A percentile compares a stretch with the other conserved stretches of the same genome.
Conservation (phyloP, 2,888 invertebrate genomes). For the Athetis lepigone region DNA sequence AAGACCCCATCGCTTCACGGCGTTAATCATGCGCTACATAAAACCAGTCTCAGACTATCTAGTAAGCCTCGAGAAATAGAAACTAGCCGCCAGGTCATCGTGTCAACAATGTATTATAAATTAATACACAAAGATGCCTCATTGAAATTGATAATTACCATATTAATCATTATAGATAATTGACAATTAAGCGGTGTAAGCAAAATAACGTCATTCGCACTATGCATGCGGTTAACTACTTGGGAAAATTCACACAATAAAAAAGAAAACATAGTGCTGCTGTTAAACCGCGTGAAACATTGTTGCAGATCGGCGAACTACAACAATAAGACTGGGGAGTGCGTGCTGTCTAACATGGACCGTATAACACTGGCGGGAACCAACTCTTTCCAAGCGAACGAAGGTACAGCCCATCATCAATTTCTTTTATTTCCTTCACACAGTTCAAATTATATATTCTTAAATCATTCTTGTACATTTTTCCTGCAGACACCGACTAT, state of each 20-base stretch:
- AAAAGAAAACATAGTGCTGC: constrained; percentile 74
- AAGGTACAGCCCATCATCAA: constrained; percentile 81
- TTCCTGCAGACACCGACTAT: constrained; percentile 92
- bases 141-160: constrained; percentile 52
- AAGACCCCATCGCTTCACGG: constrained; percentile 39
- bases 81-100: constrained; percentile 54
- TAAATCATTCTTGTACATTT: constrained; percentile 24
- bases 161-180: constrained; percentile 61
- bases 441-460: constrained; percentile 22
- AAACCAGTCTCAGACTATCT: constrained; percentile 57
- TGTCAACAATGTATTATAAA: constrained; percentile 55
- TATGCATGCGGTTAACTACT: constrained; percentile 70
- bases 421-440: constrained; percentile 44
- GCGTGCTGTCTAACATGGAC: constrained; percentile 97
- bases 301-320: constrained; percentile 96
- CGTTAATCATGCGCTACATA: constrained; percentile 52
- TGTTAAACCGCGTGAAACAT: constrained; percentile 79
- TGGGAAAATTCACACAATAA: constrained; percentile 85
- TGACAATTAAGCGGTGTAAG: constrained; percentile 65
- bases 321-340: constrained; percentile 95
- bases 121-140: constrained; percentile 32
- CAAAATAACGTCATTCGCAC: constrained; percentile 66
- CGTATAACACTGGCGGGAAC: constrained; percentile 96
- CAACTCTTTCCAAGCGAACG: constrained; percentile 93
- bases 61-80: constrained; percentile 47